These are phyloP conservation scores for Saccostrea echinata DNA, from an alignment of 1,140 invertebrate genomes.

Conservation along the genomic window DNA sequence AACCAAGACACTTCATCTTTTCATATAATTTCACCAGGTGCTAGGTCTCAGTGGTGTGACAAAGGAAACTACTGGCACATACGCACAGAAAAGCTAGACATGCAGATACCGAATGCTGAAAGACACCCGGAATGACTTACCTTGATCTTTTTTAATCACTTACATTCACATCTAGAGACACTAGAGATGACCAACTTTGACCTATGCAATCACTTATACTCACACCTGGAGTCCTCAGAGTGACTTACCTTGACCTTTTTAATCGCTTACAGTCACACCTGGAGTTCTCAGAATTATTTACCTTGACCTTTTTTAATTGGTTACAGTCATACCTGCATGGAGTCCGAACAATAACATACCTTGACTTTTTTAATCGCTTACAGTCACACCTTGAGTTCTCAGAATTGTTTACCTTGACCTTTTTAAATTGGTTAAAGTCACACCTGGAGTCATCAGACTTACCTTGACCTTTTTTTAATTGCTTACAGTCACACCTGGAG, in stretches of 20 bases:
- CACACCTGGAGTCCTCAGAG: too few relatives aligned
- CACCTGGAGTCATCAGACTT: constrained; percentile 83
- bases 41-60: too few relatives aligned
- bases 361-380: constrained; percentile 43
- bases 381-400: constrained; percentile 84
- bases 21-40: too few relatives aligned
- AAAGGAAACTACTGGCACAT: too few relatives aligned
- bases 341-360: background rate
- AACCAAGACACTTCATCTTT: too few relatives aligned
- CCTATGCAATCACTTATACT: background rate
- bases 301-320: constrained; percentile 9
- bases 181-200: background rate
- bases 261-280: too few relatives aligned
- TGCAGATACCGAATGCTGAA: too few relatives aligned
- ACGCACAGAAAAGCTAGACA: too few relatives aligned
- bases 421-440: constrained; percentile 77
- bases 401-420: background rate
- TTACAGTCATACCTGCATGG: background rate
- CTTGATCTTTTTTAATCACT: constrained; percentile 17
- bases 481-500: too few relatives aligned
- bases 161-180: constrained; percentile 83
- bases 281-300: too few relatives aligned
- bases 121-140: background rate
- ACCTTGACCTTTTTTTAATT: too few relatives aligned
- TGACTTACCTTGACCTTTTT: background rate